These are phyloP conservation scores for Manis pentadactyla DNA, from an alignment of 2,797 vertebrate genomes.

Conservation along the genomic window DNA sequence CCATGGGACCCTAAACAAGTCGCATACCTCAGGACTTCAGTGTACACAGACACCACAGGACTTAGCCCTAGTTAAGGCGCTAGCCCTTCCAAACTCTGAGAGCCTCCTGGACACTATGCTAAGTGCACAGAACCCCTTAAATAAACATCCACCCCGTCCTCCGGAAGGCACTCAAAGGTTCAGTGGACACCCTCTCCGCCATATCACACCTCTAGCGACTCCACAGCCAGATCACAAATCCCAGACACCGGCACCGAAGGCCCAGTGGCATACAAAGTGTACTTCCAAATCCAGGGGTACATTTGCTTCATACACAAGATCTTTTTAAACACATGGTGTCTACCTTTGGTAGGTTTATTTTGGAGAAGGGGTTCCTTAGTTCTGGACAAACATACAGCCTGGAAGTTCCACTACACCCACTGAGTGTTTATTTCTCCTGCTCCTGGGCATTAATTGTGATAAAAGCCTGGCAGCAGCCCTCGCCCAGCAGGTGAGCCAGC, in stretches of 20 bases:
- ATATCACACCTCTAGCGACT: background rate
- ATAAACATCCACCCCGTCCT: background rate
- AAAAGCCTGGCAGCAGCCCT: constrained; percentile 22
- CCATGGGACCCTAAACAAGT: background rate
- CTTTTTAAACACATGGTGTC: background rate
- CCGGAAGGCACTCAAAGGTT: background rate
- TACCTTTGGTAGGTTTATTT: constrained; percentile 56
- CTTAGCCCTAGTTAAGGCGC: background rate
- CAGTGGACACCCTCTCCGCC: background rate
- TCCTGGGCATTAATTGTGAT: constrained; percentile 33
- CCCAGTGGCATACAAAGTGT: background rate
- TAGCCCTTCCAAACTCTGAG: background rate
- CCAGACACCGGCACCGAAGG: background rate
- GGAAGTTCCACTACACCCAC: background rate
- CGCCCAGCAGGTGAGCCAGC: constrained; percentile 20
- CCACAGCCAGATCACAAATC: background rate
- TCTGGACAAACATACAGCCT: constrained; percentile 41
- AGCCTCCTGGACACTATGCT: background rate
- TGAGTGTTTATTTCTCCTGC: constrained; percentile 12
- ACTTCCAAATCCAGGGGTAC: background rate
- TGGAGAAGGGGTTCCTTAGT: background rate
- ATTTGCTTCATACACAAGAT: background rate
- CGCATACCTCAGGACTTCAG: background rate
- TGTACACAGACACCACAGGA: background rate
- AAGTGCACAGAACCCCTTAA: background rate